phyloP scores from a whole-genome alignment of 2,113 vertebrate species.

The Chaetops frenatus region DNA sequence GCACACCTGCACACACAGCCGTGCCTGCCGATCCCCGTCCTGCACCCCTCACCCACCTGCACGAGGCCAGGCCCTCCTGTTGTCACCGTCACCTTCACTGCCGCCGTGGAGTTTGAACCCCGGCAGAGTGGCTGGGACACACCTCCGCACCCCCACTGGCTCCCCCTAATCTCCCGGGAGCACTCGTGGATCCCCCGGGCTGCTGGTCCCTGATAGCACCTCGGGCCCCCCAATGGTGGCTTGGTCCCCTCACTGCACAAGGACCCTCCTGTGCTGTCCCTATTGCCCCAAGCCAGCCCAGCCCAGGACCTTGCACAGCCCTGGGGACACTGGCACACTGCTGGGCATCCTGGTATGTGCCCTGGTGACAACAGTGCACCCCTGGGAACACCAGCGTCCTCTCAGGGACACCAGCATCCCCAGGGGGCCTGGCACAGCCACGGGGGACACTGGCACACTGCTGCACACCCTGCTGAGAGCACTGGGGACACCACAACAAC shows the following conservation, averaged over 20 bases:
- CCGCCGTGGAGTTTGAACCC: not conserved
- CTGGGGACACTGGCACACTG: not conserved
- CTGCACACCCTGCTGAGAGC: not conserved
- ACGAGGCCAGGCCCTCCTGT: not conserved
- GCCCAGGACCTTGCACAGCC: not conserved
- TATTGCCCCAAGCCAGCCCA: accelerated
- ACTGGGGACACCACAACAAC: not conserved
- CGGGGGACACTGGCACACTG: not conserved
- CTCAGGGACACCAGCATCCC: not conserved
- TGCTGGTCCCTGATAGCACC: accelerated
- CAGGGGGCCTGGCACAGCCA: not conserved
- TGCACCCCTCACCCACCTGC: not conserved
- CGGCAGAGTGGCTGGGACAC: not conserved
- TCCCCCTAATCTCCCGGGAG: accelerated
- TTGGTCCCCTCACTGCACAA: accelerated
- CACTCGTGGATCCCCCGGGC: accelerated
- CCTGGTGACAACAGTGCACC: not conserved
- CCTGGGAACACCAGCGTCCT: too few species aligned
- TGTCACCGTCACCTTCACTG: accelerated
- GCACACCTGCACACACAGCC: too few species aligned
- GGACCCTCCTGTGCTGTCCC: not conserved
- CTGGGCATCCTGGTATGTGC: too few species aligned
- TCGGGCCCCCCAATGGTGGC: accelerated
- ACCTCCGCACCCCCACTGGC: accelerated
- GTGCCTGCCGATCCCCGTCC: not conserved